A percentile compares a stretch with the other conserved stretches of the same genome.
Conservation (phyloP, 2,888 invertebrate species). For the Phymatocera aterrima region DNA sequence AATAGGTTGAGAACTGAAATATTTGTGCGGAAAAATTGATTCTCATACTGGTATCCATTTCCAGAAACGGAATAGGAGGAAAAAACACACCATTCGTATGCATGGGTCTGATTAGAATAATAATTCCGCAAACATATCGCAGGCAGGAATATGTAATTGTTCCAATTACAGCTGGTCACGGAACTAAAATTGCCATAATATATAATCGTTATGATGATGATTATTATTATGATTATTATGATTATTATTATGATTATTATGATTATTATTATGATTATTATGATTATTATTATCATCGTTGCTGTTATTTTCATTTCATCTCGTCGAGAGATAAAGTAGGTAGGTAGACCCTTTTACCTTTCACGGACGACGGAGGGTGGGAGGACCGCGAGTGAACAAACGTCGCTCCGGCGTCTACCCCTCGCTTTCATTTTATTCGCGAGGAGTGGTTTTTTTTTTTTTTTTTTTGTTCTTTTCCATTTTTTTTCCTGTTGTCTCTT, state of each 20-base stretch:
- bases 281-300: background rate
- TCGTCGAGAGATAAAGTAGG: conserved; percentile 17
- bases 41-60: too few species aligned
- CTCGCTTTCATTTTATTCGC: conserved; percentile 10
- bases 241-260: background rate
- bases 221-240: too few species aligned
- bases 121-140: too few species aligned
- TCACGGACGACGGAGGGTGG: background rate
- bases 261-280: background rate
- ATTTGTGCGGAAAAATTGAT: too few species aligned
- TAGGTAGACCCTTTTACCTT: background rate
- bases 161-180: too few species aligned
- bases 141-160: too few species aligned
- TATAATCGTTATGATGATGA: too few species aligned
- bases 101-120: too few species aligned
- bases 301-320: background rate
- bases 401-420: background rate
- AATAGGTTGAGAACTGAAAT: too few species aligned
- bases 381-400: conserved; percentile 4
- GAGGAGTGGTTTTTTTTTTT: background rate
- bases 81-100: too few species aligned
- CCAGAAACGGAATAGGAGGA: too few species aligned
- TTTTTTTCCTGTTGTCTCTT: background rate
- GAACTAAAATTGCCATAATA: too few species aligned
- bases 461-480: background rate